These are phyloP conservation scores for Timema cristinae DNA, from an alignment of 2,888 invertebrate genomes.

Conservation along the genomic window DNA sequence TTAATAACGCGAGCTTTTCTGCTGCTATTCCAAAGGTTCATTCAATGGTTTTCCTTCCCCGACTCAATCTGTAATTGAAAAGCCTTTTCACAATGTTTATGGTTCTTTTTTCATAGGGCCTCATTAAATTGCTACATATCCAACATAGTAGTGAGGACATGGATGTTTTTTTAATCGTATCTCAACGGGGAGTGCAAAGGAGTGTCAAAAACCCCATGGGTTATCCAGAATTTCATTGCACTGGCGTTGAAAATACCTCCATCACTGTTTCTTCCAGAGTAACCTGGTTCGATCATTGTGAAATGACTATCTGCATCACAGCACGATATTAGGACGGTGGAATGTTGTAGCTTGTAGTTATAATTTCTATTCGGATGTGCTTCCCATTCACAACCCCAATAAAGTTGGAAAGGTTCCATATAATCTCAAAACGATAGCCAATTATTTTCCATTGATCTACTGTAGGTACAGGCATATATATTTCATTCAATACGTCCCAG, in stretches of 20 bases:
- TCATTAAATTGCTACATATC: background rate
- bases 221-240: slow-evolving; percentile 26
- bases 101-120: background rate
- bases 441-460: background rate
- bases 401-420: slow-evolving; percentile 38
- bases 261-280: slow-evolving; percentile 39
- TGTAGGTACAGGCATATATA: no score
- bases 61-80: background rate
- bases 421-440: slow-evolving; percentile 31
- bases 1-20: no score
- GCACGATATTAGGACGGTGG: no score
- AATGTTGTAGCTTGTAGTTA: slow-evolving; percentile 36
- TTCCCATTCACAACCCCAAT: slow-evolving; percentile 37
- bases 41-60: background rate
- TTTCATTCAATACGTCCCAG: no score
- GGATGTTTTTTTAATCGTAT: background rate
- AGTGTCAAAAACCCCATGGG: background rate
- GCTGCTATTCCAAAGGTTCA: no score
- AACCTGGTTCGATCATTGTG: slow-evolving; percentile 38
- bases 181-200: background rate
- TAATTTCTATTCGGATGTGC: slow-evolving; percentile 37
- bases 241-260: slow-evolving; percentile 36
- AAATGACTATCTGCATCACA: slow-evolving; percentile 37
- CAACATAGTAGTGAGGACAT: background rate
- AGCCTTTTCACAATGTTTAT: background rate